Evolutionary conservation across 2,797 vertebrate species (phyloP), one percentile per base, ranked within the genome.

Genomic region (Apogon talboti): DNA sequence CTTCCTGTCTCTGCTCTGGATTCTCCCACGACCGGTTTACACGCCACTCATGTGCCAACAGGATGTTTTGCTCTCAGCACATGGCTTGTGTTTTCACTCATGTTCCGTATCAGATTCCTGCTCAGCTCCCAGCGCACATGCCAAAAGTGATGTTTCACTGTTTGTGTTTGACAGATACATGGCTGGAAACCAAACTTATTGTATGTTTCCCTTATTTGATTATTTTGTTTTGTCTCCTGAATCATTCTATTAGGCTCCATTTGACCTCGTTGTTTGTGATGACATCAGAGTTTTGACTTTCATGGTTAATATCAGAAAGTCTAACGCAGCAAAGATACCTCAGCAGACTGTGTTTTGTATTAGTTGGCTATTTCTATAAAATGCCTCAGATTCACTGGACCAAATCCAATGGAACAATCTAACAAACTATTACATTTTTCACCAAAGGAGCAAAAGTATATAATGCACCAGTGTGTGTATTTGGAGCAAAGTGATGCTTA

Each of bases 11-110:
- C 61, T 37, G 42, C 63, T 60, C 46, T 4, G 24, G 5, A 4
- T 78, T 82, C 76, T 83, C 69, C 61, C 70, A 73, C 7, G 13
- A 61, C 55, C 37, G 11, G 42, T 66, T 84, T 78, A 78, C 58
- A 80, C 48, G 38, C 38, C 60, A 66, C 63, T 50, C 75, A 78
- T 79, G 68, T 76, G 81, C 72, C 78, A 59, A 62, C 74, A 88
- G 87, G 78, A 90, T 90, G 82, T 90, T 87, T 78, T 84, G 44
- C 66, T 78, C 64, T 74, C 38, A 10, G 58, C 77, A 77, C 69
- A 78, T 76, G 59, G 70, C 58, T 73, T 60, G 48, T 79, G 68
- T 84, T 86, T 86, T 84, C 73, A 65, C 56, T 85, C 78, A 30
- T 58, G 66, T 76, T 76, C 50, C 28, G 3, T 52, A 62, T 68